These are phyloP conservation scores for Diadegma fenestrale DNA, from an alignment of 2,888 invertebrate species.

Conservation along the genomic window DNA sequence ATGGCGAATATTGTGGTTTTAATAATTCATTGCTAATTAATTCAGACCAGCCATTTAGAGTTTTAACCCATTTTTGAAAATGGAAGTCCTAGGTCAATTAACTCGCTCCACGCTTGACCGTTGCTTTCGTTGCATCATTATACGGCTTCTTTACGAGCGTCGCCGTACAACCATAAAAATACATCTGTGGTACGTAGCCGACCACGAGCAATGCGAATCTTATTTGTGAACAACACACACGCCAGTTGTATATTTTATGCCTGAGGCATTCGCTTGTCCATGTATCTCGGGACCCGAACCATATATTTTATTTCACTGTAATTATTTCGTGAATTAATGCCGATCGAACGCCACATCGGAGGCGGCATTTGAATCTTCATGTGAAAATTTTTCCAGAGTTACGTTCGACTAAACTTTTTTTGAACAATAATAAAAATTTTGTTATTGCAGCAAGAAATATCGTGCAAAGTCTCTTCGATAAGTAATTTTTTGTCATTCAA, in stretches of 20 bases:
- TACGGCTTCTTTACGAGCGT: slow-evolving; percentile 23
- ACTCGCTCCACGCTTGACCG: slow-evolving; percentile 12
- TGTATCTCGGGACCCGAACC: background rate
- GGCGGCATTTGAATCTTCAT: background rate
- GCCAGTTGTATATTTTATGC: background rate
- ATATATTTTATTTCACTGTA: background rate
- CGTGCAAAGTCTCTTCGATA: too few relatives aligned
- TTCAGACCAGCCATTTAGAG: background rate
- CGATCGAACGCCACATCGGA: background rate
- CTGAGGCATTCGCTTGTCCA: background rate
- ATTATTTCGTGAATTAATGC: background rate
- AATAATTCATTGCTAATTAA: background rate
- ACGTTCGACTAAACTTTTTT: too few relatives aligned
- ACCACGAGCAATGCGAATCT: slow-evolving; percentile 20
- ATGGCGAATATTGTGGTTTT: background rate
- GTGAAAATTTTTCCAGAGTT: background rate
- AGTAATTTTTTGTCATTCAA: too few relatives aligned
- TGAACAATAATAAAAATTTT: too few relatives aligned
- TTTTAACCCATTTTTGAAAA: background rate
- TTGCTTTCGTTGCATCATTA: slow-evolving; percentile 18
- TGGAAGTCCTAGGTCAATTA: slow-evolving; percentile 1
- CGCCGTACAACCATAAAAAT: slow-evolving; percentile 39
- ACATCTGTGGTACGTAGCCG: slow-evolving; percentile 38
- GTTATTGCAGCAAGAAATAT: too few relatives aligned
- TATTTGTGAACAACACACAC: background rate